phyloP scores from a whole-genome alignment of 2,888 invertebrate genomes.

The Dolichopus griseipennis region DNA sequence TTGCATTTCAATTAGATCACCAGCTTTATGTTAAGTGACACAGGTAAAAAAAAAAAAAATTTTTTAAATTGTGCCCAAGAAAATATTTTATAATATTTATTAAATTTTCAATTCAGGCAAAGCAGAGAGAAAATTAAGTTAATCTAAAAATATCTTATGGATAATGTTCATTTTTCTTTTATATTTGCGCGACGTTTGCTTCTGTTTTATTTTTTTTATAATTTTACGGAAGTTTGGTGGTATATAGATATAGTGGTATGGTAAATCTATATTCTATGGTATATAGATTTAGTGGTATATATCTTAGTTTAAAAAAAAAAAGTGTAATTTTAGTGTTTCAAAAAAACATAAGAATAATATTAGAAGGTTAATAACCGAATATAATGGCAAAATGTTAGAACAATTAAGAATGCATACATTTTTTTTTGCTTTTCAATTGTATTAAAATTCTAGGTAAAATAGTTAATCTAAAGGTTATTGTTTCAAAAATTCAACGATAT shows the following conservation, averaged over 20 bases:
- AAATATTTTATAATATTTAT: neutral
- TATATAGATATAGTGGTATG: no score
- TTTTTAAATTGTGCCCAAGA: neutral
- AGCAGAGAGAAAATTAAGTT: neutral
- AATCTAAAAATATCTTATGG: neutral
- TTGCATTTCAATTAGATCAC: constrained; percentile 1
- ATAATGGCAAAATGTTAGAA: neutral
- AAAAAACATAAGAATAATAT: neutral
- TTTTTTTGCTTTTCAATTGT: no score
- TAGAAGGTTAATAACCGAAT: neutral
- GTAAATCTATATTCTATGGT: no score
- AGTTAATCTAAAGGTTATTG: no score
- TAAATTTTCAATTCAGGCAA: neutral
- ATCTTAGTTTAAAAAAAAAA: no score
- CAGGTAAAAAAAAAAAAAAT: neutral
- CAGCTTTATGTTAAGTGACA: neutral
- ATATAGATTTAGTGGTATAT: no score
- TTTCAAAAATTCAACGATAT: no score
- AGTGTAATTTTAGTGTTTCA: neutral
- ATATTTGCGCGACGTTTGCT: neutral
- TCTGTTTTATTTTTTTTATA: neutral
- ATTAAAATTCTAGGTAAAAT: no score
- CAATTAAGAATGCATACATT: no score
- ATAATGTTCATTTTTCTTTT: neutral
- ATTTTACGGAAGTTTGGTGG: neutral